Conservation (phyloP, 2,888 invertebrate species). For the Augiades crinisus region DNA sequence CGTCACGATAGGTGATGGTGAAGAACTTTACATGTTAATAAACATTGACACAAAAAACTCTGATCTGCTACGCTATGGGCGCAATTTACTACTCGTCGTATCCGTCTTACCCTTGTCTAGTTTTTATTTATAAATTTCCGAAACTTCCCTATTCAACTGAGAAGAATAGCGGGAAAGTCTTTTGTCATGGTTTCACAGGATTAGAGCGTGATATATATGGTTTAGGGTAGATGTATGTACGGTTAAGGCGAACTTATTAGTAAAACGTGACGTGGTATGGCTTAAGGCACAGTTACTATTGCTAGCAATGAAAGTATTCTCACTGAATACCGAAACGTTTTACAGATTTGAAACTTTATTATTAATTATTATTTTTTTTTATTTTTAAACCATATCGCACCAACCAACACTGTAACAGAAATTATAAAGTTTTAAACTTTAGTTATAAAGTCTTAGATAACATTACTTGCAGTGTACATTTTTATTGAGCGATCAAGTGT, state of each 20-base stretch:
- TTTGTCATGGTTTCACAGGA: slow-evolving; percentile 25
- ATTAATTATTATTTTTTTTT: too few relatives aligned
- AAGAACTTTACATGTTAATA: too few relatives aligned
- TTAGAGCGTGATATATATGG: slow-evolving; percentile 24
- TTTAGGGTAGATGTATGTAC: slow-evolving; percentile 10
- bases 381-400: too few relatives aligned
- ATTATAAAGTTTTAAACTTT: too few relatives aligned
- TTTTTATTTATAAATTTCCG: slow-evolving; percentile 25
- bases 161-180: slow-evolving; percentile 24
- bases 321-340: too few relatives aligned
- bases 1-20: too few relatives aligned
- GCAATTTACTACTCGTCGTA: slow-evolving; percentile 14
- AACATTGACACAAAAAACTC: not conserved
- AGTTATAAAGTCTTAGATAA: too few relatives aligned
- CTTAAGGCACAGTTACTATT: not conserved
- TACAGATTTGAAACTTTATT: too few relatives aligned
- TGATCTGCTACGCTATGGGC: slow-evolving; percentile 1
- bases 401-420: too few relatives aligned
- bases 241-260: slow-evolving; percentile 7
- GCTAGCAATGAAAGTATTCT: not conserved
- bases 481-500: too few relatives aligned
- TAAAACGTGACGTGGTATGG: slow-evolving; percentile 6
- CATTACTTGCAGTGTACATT: too few relatives aligned
- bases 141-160: slow-evolving; percentile 22
- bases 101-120: slow-evolving; percentile 23